Evolutionary conservation across 2,888 invertebrate genomes (phyloP).

Genomic region (Xiphydria camelus): DNA sequence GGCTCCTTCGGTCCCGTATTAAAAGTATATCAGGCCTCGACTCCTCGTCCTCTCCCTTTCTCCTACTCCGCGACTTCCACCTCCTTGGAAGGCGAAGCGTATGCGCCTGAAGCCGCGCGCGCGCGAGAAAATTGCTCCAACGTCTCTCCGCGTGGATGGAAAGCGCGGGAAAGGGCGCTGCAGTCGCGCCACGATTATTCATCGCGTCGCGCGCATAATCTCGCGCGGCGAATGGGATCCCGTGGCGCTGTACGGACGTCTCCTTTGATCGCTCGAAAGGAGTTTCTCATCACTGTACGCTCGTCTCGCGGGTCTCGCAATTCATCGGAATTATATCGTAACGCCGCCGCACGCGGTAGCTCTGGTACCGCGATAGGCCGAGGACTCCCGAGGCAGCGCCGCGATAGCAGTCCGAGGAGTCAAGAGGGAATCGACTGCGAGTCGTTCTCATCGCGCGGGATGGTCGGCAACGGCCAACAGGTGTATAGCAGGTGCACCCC

Average conservation of each 20-base stretch:
- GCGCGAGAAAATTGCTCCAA: slow-evolving; percentile 18
- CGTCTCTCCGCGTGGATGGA: slow-evolving; percentile 14
- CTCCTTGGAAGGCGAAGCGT: too few species aligned
- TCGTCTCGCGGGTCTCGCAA: too few species aligned
- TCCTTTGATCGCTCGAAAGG: too few species aligned
- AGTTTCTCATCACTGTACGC: too few species aligned
- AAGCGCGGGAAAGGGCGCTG: slow-evolving; percentile 11
- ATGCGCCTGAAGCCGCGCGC: background rate
- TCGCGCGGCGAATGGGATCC: too few species aligned
- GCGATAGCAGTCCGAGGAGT: background rate
- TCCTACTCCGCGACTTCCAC: slow-evolving; percentile 5
- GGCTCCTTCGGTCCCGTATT: slow-evolving; percentile 46
- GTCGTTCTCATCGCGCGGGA: slow-evolving; percentile 11
- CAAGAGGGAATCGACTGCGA: slow-evolving; percentile 7
- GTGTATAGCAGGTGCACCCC: slow-evolving; percentile 55
- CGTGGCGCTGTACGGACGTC: too few species aligned
- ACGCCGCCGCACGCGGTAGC: too few species aligned
- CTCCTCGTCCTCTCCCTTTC: slow-evolving; percentile 14
- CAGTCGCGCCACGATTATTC: too few species aligned
- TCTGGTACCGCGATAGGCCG: too few species aligned
- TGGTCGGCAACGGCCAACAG: slow-evolving; percentile 51
- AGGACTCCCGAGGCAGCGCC: too few species aligned
- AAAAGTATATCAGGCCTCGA: slow-evolving; percentile 43
- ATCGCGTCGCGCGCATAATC: too few species aligned
- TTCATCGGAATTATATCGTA: too few species aligned